A percentile compares a stretch with the other conserved stretches of the same genome.
Conservation (phyloP, 2,113 vertebrate species). For the Antigone vipio region DNA sequence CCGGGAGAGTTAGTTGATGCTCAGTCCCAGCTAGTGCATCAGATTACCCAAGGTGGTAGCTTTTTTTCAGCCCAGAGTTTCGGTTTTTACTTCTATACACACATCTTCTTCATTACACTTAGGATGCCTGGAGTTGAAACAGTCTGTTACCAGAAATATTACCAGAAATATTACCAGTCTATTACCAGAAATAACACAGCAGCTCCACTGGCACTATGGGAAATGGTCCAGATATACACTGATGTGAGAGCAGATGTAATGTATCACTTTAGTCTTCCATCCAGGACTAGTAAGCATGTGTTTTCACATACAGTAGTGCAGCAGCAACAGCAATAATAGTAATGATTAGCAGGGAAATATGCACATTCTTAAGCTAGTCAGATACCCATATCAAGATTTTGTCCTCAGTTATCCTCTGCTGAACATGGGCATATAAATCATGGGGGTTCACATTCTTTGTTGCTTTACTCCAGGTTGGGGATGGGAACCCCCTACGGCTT, state of each 20-base stretch:
- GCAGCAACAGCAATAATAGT: neutral
- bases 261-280: neutral
- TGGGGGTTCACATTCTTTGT: neutral
- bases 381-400: neutral
- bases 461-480: constrained; percentile 83
- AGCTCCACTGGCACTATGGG: neutral
- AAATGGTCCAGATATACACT: neutral
- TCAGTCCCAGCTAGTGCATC: neutral
- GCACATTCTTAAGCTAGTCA: neutral
- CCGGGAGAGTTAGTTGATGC: neutral
- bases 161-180: too few species aligned
- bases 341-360: neutral
- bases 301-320: neutral
- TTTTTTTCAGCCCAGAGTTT: neutral
- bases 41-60: neutral
- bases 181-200: neutral
- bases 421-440: neutral
- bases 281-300: neutral
- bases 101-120: neutral
- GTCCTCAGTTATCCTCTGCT: neutral
- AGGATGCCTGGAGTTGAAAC: neutral
- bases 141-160: too few species aligned
- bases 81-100: neutral
- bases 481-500: constrained; percentile 87
- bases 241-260: neutral